These are phyloP conservation scores for Rapana venosa DNA, from an alignment of 2,888 invertebrate genomes.

Conservation along the genomic window DNA sequence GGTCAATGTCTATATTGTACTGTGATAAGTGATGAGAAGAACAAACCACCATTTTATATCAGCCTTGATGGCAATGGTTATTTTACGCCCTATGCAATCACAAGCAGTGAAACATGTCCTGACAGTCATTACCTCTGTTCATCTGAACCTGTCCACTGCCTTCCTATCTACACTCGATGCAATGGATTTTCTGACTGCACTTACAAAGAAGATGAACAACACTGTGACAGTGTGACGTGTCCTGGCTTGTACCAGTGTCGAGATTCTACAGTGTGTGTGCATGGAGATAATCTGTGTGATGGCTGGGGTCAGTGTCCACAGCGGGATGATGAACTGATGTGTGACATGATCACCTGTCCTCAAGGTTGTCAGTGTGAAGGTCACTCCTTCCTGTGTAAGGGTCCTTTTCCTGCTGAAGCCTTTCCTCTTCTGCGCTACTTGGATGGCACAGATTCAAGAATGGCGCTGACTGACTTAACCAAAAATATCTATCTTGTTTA, in stretches of 20 bases:
- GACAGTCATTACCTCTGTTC: background rate
- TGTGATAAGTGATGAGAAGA: too few species aligned
- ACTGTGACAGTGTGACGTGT: background rate
- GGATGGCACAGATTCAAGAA: background rate
- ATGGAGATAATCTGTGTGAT: slow-evolving; percentile 24
- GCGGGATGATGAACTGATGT: slow-evolving; percentile 21
- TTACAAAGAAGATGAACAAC: background rate
- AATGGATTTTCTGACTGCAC: background rate
- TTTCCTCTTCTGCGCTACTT: background rate
- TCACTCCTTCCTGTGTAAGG: background rate
- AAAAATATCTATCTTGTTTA: background rate
- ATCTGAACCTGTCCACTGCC: background rate
- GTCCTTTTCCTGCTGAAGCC: background rate
- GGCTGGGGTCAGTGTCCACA: slow-evolving; percentile 19
- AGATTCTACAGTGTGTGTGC: background rate
- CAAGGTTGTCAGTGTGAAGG: background rate
- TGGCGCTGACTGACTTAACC: background rate
- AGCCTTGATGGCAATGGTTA: background rate
- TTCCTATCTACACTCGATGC: slow-evolving; percentile 21
- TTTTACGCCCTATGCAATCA: background rate
- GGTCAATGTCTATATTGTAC: background rate
- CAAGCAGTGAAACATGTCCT: background rate
- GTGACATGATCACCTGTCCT: slow-evolving; percentile 13
- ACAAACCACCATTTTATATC: background rate
- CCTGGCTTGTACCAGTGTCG: background rate